Evolutionary conservation across 64 coral and sea anemone species (phyloP).

Genomic region (Montipora cactus): DNA sequence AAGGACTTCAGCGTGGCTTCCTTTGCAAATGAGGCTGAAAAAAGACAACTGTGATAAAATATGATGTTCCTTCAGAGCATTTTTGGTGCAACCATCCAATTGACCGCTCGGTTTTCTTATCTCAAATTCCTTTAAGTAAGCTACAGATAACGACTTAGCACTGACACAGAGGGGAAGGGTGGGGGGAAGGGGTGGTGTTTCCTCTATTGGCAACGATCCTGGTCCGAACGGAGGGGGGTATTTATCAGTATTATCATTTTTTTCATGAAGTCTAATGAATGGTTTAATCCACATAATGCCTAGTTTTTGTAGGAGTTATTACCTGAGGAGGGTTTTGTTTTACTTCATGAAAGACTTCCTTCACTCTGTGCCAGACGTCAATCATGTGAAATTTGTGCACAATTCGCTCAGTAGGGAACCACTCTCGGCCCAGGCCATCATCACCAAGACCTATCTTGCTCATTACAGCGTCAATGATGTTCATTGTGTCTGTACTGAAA

Average conservation of each 20-base stretch:
- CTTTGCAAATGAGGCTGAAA: too few relatives aligned
- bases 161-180: too few relatives aligned
- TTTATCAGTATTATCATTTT: neutral
- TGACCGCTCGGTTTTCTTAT: too few relatives aligned
- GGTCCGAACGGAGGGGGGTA: neutral
- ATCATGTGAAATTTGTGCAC: constrained; percentile 94
- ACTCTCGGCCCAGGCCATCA: constrained; percentile 81
- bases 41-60: too few relatives aligned
- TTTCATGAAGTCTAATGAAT: neutral
- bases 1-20: too few relatives aligned
- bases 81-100: too few relatives aligned
- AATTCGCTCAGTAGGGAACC: constrained; percentile 79
- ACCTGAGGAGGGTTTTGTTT: constrained; percentile 69
- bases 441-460: constrained; percentile 73
- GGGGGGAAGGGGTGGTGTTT: too few relatives aligned
- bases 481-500: constrained; percentile 83
- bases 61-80: too few relatives aligned
- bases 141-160: too few relatives aligned
- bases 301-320: neutral
- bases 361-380: constrained; percentile 84
- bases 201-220: neutral
- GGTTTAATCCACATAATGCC: neutral
- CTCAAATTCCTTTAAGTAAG: too few relatives aligned
- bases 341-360: constrained; percentile 64
- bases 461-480: constrained; percentile 85